Conservation (phyloP, 2,888 invertebrate genomes). For the Cephus runcator region DNA sequence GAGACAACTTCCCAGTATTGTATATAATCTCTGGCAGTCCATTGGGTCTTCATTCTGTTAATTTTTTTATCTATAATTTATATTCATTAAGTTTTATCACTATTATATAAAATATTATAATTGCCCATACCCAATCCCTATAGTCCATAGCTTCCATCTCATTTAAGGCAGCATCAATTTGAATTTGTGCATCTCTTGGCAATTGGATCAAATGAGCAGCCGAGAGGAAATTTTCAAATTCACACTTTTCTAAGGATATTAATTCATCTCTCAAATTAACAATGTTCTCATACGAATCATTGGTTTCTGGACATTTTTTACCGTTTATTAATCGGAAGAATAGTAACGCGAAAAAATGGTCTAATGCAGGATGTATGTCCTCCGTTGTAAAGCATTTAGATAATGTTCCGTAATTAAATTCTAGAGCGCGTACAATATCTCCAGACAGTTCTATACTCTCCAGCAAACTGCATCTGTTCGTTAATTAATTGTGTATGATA, state of each 20-base stretch:
- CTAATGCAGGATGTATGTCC: slow-evolving; percentile 71
- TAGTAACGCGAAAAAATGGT: slow-evolving; percentile 74
- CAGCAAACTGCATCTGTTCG: slow-evolving; percentile 54
- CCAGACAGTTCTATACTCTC: slow-evolving; percentile 63
- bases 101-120: not conserved
- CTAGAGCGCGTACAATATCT: slow-evolving; percentile 68
- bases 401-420: slow-evolving; percentile 72
- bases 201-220: slow-evolving; percentile 75
- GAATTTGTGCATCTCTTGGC: slow-evolving; percentile 81
- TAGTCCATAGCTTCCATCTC: slow-evolving; percentile 94
- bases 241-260: slow-evolving; percentile 37
- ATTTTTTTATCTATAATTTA: slow-evolving; percentile 1
- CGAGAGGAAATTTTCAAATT: slow-evolving; percentile 75
- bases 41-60: slow-evolving; percentile 81
- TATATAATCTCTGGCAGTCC: slow-evolving; percentile 78
- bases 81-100: not conserved
- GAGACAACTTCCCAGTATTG: slow-evolving; percentile 74
- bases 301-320: slow-evolving; percentile 13
- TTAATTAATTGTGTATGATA: not conserved
- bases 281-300: slow-evolving; percentile 5
- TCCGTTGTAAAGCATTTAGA: slow-evolving; percentile 68
- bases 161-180: slow-evolving; percentile 87
- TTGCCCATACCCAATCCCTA: slow-evolving; percentile 79
- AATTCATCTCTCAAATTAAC: slow-evolving; percentile 18
- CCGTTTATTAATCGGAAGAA: slow-evolving; percentile 68